Evolutionary conservation across 2,888 invertebrate species (phyloP).

Genomic region (Drosophila meridiana): DNA sequence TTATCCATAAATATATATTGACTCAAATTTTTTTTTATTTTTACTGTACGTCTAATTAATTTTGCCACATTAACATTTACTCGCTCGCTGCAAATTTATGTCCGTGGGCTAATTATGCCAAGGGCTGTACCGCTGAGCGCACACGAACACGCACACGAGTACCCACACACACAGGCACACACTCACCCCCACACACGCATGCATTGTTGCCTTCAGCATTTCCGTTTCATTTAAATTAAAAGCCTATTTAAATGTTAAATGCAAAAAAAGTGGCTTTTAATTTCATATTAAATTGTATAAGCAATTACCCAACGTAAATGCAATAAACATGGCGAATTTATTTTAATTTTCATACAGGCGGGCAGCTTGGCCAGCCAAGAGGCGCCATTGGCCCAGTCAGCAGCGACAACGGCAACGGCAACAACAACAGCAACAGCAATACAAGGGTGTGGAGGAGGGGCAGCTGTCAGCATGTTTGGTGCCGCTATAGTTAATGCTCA

Average conservation of each 20-base stretch:
- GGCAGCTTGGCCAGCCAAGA: slow-evolving; percentile 34
- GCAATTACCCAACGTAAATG: slow-evolving; percentile 76
- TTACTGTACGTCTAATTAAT: slow-evolving; percentile 56
- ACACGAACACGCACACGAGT: slow-evolving; percentile 17
- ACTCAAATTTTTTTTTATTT: slow-evolving; percentile 4
- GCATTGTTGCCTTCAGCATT: slow-evolving; percentile 49
- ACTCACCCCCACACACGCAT: slow-evolving; percentile 8
- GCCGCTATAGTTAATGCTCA: slow-evolving; percentile 54
- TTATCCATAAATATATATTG: slow-evolving; percentile 36
- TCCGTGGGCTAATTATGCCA: slow-evolving; percentile 63
- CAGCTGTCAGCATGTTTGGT: slow-evolving; percentile 45
- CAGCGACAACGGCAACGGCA: slow-evolving; percentile 17
- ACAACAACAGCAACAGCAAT: neutral
- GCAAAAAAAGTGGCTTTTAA: slow-evolving; percentile 69
- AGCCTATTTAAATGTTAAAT: slow-evolving; percentile 74
- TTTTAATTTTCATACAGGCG: slow-evolving; percentile 66
- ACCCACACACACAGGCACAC: slow-evolving; percentile 14
- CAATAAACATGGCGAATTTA: slow-evolving; percentile 77
- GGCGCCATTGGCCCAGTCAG: slow-evolving; percentile 42
- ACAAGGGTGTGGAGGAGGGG: neutral
- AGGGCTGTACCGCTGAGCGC: slow-evolving; percentile 39
- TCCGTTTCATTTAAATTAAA: slow-evolving; percentile 68
- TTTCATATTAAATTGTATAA: slow-evolving; percentile 77
- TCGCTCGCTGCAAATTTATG: slow-evolving; percentile 58
- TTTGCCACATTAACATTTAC: slow-evolving; percentile 64